phyloP scores from a whole-genome alignment of 2,113 vertebrate genomes.

The Perca fluviatilis region DNA sequence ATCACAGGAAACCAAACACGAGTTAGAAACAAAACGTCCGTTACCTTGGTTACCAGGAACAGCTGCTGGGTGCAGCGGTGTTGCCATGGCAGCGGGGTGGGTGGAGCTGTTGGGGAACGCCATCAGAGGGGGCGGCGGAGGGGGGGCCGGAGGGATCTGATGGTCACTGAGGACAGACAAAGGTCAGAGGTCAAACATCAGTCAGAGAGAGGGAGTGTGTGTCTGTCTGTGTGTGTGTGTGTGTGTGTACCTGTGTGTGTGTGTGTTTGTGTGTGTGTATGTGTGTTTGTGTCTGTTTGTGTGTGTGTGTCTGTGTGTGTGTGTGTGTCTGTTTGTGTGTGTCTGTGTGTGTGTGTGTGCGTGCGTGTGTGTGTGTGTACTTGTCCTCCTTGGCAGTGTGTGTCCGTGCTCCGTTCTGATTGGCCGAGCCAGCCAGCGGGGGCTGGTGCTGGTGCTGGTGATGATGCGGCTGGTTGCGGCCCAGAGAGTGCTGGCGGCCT shows the following conservation, averaged over 20 bases:
- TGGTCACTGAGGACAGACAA: slow-evolving; percentile 79
- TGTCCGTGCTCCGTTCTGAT: slow-evolving; percentile 79
- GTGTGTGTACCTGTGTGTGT: slow-evolving; percentile 37
- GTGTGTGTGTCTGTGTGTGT: slow-evolving; percentile 20
- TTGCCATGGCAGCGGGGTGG: slow-evolving; percentile 58
- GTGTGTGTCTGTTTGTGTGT: too few species aligned
- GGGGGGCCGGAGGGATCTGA: slow-evolving; percentile 87
- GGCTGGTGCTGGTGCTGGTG: slow-evolving; percentile 79
- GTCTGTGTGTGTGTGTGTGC: slow-evolving; percentile 39
- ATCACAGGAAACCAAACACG: too few species aligned
- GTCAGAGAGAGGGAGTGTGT: neutral
- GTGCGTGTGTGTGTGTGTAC: slow-evolving; percentile 62
- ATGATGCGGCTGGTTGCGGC: slow-evolving; percentile 82
- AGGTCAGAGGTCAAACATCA: slow-evolving; percentile 31
- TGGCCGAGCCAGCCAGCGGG: neutral
- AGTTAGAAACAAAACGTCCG: rapidly evolving
- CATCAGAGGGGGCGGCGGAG: slow-evolving; percentile 87
- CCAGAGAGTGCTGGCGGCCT: slow-evolving; percentile 88
- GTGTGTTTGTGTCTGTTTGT: slow-evolving; percentile 12
- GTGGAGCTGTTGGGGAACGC: slow-evolving; percentile 83
- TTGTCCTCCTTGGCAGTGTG: slow-evolving; percentile 84
- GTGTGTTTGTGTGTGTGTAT: too few species aligned
- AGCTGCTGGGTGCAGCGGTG: slow-evolving; percentile 9
- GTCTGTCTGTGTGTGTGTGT: neutral
- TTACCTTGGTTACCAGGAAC: slow-evolving; percentile 57